Evolutionary conservation across 2,888 invertebrate species (phyloP).

Genomic region (Drepanosiphum platanoidis): DNA sequence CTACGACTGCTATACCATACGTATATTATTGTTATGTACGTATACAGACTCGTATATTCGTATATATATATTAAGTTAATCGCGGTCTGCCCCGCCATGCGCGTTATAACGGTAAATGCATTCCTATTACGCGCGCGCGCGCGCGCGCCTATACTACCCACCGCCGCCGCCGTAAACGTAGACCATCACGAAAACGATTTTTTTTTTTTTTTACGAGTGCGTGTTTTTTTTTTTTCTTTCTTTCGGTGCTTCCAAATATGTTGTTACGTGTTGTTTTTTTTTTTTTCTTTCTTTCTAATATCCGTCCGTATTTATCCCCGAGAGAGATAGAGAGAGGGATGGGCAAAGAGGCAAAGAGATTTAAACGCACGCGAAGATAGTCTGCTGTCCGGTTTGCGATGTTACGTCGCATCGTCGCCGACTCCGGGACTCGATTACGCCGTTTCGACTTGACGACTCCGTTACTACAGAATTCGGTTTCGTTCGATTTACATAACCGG

Average conservation of each 20-base stretch:
- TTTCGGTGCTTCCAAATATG: not conserved
- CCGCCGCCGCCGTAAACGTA: not conserved
- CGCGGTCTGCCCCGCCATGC: slow-evolving; percentile 3
- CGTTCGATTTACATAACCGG: slow-evolving; percentile 6
- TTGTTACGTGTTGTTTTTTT: not conserved
- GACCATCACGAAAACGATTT: not conserved
- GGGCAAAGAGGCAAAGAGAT: not conserved
- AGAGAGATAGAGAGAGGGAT: not conserved
- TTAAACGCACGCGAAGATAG: not conserved
- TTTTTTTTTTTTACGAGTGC: not conserved
- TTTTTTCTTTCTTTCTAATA: not conserved
- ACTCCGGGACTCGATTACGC: not conserved
- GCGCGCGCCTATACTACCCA: not conserved
- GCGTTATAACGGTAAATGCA: slow-evolving; percentile 56
- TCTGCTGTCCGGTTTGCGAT: not conserved
- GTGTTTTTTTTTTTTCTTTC: not conserved
- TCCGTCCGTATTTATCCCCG: not conserved
- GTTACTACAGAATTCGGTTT: not conserved
- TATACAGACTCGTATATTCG: not conserved
- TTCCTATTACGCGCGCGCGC: slow-evolving; percentile 24
- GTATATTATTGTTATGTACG: not conserved
- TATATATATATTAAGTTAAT: not conserved
- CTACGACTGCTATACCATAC: not conserved
- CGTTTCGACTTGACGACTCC: not conserved
- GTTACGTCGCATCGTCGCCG: not conserved